Percentiles rank a stretch among this genome's conserved stretches.
These are phyloP conservation scores for Zhuqinia jingwanae DNA, from an alignment of 2,888 invertebrate genomes.

Conservation along the genomic window DNA sequence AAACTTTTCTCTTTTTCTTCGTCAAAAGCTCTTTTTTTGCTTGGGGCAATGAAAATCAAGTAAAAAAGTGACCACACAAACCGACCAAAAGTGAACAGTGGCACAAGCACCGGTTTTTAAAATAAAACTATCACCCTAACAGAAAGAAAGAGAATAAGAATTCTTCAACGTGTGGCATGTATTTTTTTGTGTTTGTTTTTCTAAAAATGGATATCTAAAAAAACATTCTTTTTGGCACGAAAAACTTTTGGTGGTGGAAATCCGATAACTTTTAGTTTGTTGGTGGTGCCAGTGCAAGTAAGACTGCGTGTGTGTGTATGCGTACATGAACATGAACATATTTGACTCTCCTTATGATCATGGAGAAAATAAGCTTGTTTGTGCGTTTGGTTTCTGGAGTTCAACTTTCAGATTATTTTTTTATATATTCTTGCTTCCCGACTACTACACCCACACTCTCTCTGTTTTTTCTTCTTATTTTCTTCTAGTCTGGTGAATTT, in stretches of 20 bases:
- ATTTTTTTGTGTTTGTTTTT: conserved; percentile 34
- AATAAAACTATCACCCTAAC: too few relatives aligned
- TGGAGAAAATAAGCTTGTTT: conserved; percentile 31
- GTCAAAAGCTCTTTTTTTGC: conserved; percentile 10
- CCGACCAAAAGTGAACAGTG: conserved; percentile 33
- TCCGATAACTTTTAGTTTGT: conserved; percentile 44
- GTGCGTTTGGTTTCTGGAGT: too few relatives aligned
- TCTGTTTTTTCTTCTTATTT: background rate
- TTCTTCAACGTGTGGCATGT: too few relatives aligned
- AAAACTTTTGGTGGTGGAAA: conserved; percentile 6
- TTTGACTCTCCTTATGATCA: conserved; percentile 8
- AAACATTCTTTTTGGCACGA: conserved; percentile 29
- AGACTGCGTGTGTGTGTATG: conserved; percentile 30
- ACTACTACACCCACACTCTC: background rate
- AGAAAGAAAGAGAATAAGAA: too few relatives aligned
- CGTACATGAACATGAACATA: too few relatives aligned
- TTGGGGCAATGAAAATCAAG: conserved; percentile 49
- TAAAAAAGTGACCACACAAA: background rate
- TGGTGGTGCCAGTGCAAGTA: background rate
- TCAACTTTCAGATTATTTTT: conserved; percentile 47
- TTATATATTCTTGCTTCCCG: background rate
- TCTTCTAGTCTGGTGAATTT: conserved; percentile 59
- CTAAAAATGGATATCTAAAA: conserved; percentile 56
- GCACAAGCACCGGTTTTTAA: background rate
- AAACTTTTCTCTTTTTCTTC: too few relatives aligned